phyloP scores from a whole-genome alignment of 1,140 invertebrate species.

The Fopius arisanus region DNA sequence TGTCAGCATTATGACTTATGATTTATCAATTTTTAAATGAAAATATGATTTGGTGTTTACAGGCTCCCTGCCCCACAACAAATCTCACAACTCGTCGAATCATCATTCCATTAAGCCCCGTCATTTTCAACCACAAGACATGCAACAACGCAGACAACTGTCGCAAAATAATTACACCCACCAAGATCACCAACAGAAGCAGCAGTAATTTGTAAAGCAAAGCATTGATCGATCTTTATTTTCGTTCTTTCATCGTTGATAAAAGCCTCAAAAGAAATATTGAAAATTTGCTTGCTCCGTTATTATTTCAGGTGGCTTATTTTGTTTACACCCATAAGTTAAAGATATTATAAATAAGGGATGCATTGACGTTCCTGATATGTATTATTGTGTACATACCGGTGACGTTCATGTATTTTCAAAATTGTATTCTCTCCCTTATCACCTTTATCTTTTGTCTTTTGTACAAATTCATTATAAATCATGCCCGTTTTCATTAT shows the following conservation, averaged over 20 bases:
- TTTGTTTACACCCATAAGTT: not conserved
- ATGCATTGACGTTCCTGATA: conserved; percentile 13
- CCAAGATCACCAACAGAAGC: conserved; percentile 41
- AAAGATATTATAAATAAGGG: not conserved
- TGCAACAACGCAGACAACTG: conserved; percentile 54
- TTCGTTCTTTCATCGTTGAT: not conserved
- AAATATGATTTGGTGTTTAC: conserved; percentile 37
- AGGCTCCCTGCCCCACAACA: conserved; percentile 55
- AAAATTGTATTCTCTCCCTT: not conserved
- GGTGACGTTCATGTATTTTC: conserved; percentile 30
- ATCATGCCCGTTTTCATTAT: not conserved
- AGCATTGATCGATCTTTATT: conserved; percentile 20
- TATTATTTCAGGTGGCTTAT: not conserved
- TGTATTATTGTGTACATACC: conserved; percentile 32
- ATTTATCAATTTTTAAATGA: conserved; percentile 5
- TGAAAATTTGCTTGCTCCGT: not conserved
- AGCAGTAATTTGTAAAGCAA: conserved; percentile 44
- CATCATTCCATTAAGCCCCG: conserved; percentile 62
- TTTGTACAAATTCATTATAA: conserved; percentile 18
- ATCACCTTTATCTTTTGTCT: conserved; percentile 7
- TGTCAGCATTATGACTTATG: not conserved
- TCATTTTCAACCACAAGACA: conserved; percentile 50
- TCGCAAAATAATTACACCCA: conserved; percentile 50
- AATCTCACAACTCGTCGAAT: conserved; percentile 57
- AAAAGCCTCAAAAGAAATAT: not conserved